These are phyloP conservation scores for Laupala kohalensis DNA, from an alignment of 1,140 invertebrate species.

Conservation along the genomic window DNA sequence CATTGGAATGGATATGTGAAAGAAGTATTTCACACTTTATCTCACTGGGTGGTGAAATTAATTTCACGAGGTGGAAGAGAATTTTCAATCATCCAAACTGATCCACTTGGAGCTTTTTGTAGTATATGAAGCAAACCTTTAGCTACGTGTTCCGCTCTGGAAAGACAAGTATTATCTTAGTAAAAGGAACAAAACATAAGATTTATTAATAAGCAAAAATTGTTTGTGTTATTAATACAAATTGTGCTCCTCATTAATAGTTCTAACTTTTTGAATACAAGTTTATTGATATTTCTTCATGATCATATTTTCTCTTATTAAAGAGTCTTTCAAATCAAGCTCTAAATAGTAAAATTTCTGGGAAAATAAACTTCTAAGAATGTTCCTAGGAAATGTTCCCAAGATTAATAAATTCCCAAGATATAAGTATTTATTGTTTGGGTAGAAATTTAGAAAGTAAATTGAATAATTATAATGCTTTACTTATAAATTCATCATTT, in stretches of 20 bases:
- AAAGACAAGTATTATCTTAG: slow-evolving; percentile 22
- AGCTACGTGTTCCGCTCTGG: slow-evolving; percentile 48
- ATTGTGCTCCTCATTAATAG: neutral
- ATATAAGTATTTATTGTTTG: no score
- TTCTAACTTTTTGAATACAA: neutral
- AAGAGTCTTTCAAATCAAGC: no score
- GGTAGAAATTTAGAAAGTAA: no score
- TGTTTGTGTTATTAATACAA: neutral
- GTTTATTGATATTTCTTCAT: neutral
- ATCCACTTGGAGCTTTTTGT: slow-evolving; percentile 48
- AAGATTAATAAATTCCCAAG: no score
- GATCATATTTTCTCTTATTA: neutral
- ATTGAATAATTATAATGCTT: no score
- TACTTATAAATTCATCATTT: no score
- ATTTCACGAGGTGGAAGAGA: slow-evolving; percentile 46
- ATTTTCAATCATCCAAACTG: slow-evolving; percentile 56
- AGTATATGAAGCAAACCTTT: slow-evolving; percentile 48
- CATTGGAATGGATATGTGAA: neutral
- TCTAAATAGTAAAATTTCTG: no score
- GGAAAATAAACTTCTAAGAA: no score
- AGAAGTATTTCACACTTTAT: neutral
- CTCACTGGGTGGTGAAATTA: slow-evolving; percentile 6
- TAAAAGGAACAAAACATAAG: neutral
- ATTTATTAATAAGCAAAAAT: neutral
- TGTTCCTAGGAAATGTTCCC: no score